Evolutionary conservation across 2,888 invertebrate genomes (phyloP).

Genomic region (Meiosimyza decipiens): DNA sequence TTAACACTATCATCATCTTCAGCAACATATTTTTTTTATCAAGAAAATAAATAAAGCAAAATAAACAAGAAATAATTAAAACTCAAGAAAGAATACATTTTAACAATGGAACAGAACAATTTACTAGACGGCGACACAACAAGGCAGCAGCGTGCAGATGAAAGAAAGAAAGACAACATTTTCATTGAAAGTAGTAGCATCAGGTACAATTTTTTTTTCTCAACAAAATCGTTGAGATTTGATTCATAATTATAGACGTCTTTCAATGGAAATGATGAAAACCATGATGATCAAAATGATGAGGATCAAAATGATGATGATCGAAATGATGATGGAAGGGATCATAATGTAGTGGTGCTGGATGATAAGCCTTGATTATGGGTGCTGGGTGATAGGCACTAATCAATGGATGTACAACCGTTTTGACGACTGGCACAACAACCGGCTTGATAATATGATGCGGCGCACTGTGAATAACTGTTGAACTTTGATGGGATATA

Average conservation of each 20-base stretch:
- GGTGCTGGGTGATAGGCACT: slow-evolving; percentile 62
- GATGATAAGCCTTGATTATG: slow-evolving; percentile 59
- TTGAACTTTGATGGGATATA: slow-evolving; percentile 64
- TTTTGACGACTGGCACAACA: slow-evolving; percentile 62
- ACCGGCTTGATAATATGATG: slow-evolving; percentile 62
- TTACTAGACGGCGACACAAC: neutral
- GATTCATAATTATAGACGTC: too few relatives aligned
- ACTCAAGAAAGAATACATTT: neutral
- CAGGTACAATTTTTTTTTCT: slow-evolving; percentile 10
- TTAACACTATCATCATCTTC: slow-evolving; percentile 2
- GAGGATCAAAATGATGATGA: slow-evolving; percentile 51
- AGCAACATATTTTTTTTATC: neutral
- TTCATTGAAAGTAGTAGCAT: neutral
- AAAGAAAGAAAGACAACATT: neutral
- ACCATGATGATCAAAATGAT: slow-evolving; percentile 50
- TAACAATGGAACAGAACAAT: neutral
- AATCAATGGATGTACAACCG: slow-evolving; percentile 59
- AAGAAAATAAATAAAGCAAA: too few relatives aligned
- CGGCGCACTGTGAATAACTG: slow-evolving; percentile 61
- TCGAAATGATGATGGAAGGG: slow-evolving; percentile 57
- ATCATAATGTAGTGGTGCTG: slow-evolving; percentile 51
- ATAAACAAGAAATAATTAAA: neutral
- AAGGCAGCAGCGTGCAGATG: neutral
- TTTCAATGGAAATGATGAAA: neutral
- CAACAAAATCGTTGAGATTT: too few relatives aligned